Conservation (phyloP, 2,888 invertebrate species). For the Scaptomyza parva region DNA sequence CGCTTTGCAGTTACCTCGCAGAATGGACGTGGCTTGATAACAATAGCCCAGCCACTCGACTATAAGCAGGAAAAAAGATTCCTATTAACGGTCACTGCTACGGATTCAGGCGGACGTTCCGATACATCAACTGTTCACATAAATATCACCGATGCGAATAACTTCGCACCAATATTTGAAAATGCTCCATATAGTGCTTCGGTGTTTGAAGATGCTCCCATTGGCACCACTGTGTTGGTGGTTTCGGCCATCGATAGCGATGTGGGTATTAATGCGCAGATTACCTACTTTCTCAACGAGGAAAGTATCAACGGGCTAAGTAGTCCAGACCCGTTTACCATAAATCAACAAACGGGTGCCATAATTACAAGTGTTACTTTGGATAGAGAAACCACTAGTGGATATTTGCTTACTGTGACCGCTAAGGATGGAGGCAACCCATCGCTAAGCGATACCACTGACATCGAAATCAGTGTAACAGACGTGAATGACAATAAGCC, state of each 20-base stretch:
- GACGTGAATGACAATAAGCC: slow-evolving; percentile 99
- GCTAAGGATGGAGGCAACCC: slow-evolving; percentile 97
- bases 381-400: slow-evolving; percentile 93
- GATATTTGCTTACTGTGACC: slow-evolving; percentile 95
- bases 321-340: slow-evolving; percentile 90
- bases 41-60: slow-evolving; percentile 95
- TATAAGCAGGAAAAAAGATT: slow-evolving; percentile 96
- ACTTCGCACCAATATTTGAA: slow-evolving; percentile 96
- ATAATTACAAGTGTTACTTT: slow-evolving; percentile 93
- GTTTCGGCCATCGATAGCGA: slow-evolving; percentile 97
- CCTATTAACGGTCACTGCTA: slow-evolving; percentile 93
- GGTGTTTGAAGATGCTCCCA: slow-evolving; percentile 96
- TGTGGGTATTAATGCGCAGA: slow-evolving; percentile 96
- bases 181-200: slow-evolving; percentile 96
- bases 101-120: slow-evolving; percentile 94
- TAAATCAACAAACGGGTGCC: slow-evolving; percentile 97
- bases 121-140: slow-evolving; percentile 96
- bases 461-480: slow-evolving; percentile 96
- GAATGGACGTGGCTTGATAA: slow-evolving; percentile 93
- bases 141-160: slow-evolving; percentile 97
- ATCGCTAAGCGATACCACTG: slow-evolving; percentile 95
- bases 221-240: slow-evolving; percentile 96
- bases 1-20: slow-evolving; percentile 96
- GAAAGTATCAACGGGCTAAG: slow-evolving; percentile 87
- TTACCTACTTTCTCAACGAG: slow-evolving; percentile 91